phyloP scores from a whole-genome alignment of 2,113 vertebrate genomes.

The Tautogolabrus adspersus region DNA sequence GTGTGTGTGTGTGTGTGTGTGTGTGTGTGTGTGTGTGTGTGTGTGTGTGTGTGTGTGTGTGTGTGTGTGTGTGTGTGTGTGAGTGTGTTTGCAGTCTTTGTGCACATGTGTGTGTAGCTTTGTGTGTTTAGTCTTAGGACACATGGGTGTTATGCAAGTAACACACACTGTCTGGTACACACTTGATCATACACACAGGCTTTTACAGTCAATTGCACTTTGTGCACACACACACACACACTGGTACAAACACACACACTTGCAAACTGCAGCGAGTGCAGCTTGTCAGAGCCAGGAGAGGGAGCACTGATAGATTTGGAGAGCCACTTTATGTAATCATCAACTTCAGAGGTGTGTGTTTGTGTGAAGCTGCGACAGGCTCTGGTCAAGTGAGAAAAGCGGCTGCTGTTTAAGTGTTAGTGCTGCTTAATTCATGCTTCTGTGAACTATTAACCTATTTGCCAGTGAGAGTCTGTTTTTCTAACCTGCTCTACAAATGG shows the following conservation, averaged over 20 bases:
- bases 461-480: conserved; percentile 63
- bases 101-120: too few relatives aligned
- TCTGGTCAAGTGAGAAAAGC: conserved; percentile 73
- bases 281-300: conserved; percentile 73
- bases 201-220: conserved; percentile 75
- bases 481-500: conserved; percentile 63
- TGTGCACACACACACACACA: conserved; percentile 10
- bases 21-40: too few relatives aligned
- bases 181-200: conserved; percentile 57
- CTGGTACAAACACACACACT: conserved; percentile 36
- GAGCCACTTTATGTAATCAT: conserved; percentile 80
- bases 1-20: neutral
- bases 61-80: neutral
- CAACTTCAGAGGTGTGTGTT: conserved; percentile 68
- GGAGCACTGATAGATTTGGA: conserved; percentile 76
- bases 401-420: conserved; percentile 65
- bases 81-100: neutral
- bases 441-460: conserved; percentile 69
- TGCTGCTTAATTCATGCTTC: conserved; percentile 61
- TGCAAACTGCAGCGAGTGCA: conserved; percentile 36
- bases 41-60: too few relatives aligned
- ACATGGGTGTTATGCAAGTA: conserved; percentile 62
- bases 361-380: conserved; percentile 55
- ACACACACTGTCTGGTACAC: conserved; percentile 63
- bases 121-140: conserved; percentile 33